Evolutionary conservation across 2,888 invertebrate genomes (phyloP), one percentile per base, ranked within the genome.

Genomic region (Cremastinae sp.): DNA sequence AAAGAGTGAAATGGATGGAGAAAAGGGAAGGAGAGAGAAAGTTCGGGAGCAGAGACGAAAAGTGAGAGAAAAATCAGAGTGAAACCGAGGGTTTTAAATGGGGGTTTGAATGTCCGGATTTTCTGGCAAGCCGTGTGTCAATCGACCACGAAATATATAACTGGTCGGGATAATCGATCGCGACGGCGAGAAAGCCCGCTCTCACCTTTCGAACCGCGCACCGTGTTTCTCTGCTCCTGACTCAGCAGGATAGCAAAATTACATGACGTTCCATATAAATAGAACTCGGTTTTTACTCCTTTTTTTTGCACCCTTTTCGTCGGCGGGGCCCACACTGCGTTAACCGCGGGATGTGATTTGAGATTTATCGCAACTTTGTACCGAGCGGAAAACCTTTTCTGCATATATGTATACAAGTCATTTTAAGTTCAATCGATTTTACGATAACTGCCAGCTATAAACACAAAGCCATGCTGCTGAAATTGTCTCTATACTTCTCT

Each of bases 81-180:
- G 20, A 14, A 43, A 7, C 22, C 41, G 8, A 47, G 45, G 22
- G 18, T 2, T 36, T 22, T 18, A 38, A 18, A 1, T 14, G 7
- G 43, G 28, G 12, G 16, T 45, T 59, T 66, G 45, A 73, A 61
- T 54, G 61, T 73, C 41, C 69, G 38, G 64, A 2, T 73, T 73
- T 73, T 76, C 68, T 59, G 73, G 62, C 59, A 22, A 16, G 34
- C 59, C 22, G 64, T 62, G 64, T 62, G 73, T 73, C 69, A 73
- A 73, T 73, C 69, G 69, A 73, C 69, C 73, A 73, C 73, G 64
- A 59, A 73, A 73, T 69, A 76, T 69, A 76, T 47, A 22, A 68
- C 16, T 41, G 16, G 16, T 59, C 16, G 66, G 53, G 54, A 53
- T 59, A 73, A 76, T 73, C 73, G 73, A 69, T 76, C 53, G 69